phyloP scores from a whole-genome alignment of 1,140 invertebrate species.

The Pseudomyrmex concolor region DNA sequence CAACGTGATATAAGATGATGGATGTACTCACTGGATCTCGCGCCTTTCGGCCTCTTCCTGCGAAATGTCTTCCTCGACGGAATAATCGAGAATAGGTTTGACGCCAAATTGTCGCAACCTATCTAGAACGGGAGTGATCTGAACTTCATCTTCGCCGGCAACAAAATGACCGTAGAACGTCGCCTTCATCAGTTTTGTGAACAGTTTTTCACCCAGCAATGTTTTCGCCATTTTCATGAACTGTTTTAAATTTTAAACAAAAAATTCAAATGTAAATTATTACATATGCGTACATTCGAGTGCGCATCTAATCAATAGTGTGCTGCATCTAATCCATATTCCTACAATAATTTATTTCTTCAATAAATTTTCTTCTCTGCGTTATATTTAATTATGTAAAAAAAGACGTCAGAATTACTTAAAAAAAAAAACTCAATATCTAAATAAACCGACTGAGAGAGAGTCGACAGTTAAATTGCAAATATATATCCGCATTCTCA shows the following conservation, averaged over 20 bases:
- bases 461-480: not conserved
- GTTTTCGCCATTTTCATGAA: slow-evolving; percentile 93
- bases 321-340: too few relatives aligned
- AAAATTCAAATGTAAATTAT: slow-evolving; percentile 34
- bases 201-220: slow-evolving; percentile 94
- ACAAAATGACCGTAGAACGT: slow-evolving; percentile 99
- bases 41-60: slow-evolving; percentile 94
- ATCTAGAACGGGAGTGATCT: slow-evolving; percentile 93
- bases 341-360: too few relatives aligned
- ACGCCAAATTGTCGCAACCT: slow-evolving; percentile 97
- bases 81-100: slow-evolving; percentile 99
- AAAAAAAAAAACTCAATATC: not conserved
- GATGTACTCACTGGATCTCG: slow-evolving; percentile 93
- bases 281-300: not conserved
- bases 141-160: slow-evolving; percentile 95
- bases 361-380: too few relatives aligned
- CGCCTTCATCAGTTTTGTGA: slow-evolving; percentile 94
- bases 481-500: not conserved
- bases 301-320: too few relatives aligned
- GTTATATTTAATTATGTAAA: not conserved
- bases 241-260: slow-evolving; percentile 86
- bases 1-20: not conserved
- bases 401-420: not conserved
- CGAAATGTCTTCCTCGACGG: slow-evolving; percentile 98
- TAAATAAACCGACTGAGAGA: not conserved